Conservation (phyloP, 2,888 invertebrate genomes). For the Pyralis farinalis region DNA sequence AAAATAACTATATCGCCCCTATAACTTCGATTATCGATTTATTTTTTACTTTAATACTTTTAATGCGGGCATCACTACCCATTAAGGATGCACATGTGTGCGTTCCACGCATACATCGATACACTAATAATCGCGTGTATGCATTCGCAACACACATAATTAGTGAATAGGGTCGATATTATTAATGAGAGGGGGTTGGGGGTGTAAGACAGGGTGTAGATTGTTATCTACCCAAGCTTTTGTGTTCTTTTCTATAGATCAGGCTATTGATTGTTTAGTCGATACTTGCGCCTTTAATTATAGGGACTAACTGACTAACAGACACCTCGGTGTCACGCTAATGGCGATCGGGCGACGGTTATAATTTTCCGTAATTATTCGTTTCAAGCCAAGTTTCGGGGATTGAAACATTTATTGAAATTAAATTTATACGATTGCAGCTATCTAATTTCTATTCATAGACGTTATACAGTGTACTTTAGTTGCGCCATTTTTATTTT, state of each 20-base stretch:
- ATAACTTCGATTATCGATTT: constrained; percentile 56
- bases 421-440: constrained; percentile 24
- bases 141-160: constrained; percentile 80
- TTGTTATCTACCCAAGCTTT: constrained; percentile 77
- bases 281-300: constrained; percentile 74
- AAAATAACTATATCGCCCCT: constrained; percentile 59
- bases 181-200: constrained; percentile 72
- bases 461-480: too few species aligned
- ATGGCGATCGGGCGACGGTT: constrained; percentile 54
- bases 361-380: constrained; percentile 71
- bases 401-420: constrained; percentile 47
- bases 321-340: constrained; percentile 74
- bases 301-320: constrained; percentile 67
- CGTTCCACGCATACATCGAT: constrained; percentile 22
- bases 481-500: too few species aligned
- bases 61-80: constrained; percentile 60
- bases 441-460: too few species aligned
- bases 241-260: constrained; percentile 75
- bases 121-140: constrained; percentile 34
- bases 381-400: constrained; percentile 60
- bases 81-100: constrained; percentile 39
- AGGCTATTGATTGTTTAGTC: constrained; percentile 75
- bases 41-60: constrained; percentile 57
- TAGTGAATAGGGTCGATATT: constrained; percentile 77
- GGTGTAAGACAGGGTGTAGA: constrained; percentile 46